Percentiles rank a stretch among this genome's conserved stretches.
These are phyloP conservation scores for Aphis craccivora DNA, from an alignment of 1,140 invertebrate species.

Conservation along the genomic window DNA sequence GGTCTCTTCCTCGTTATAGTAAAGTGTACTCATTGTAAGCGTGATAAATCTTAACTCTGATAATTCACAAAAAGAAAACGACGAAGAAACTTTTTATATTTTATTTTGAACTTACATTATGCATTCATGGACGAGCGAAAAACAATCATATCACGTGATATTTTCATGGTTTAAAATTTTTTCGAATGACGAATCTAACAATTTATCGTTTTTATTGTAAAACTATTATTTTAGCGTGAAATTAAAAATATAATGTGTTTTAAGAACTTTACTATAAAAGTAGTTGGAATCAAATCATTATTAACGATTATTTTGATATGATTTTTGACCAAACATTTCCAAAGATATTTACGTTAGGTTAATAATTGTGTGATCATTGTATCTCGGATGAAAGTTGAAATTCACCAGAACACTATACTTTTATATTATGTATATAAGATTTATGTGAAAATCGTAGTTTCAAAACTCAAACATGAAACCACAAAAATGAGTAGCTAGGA, in stretches of 20 bases:
- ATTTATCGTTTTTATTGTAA: neutral
- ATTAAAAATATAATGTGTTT: neutral
- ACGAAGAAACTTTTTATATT: neutral
- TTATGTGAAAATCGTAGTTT: no score
- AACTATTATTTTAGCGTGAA: neutral
- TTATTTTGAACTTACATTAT: neutral
- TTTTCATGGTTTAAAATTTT: neutral
- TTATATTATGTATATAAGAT: neutral
- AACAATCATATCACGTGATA: neutral
- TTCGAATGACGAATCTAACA: neutral
- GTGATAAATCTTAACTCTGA: neutral
- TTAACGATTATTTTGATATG: neutral
- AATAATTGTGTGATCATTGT: neutral
- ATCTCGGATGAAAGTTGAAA: neutral
- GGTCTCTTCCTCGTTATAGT: neutral
- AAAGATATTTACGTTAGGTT: neutral
- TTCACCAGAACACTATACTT: neutral
- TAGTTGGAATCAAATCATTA: neutral
- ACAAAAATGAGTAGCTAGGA: neutral
- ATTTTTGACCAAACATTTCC: neutral
- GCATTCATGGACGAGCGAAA: neutral
- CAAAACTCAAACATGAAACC: neutral
- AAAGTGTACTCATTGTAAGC: neutral
- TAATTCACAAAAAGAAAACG: neutral
- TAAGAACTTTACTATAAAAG: neutral